Evolutionary conservation across 2,888 invertebrate genomes (phyloP), one percentile per base, ranked within the genome.

Genomic region (Lepeophtheirus nordmannii): DNA sequence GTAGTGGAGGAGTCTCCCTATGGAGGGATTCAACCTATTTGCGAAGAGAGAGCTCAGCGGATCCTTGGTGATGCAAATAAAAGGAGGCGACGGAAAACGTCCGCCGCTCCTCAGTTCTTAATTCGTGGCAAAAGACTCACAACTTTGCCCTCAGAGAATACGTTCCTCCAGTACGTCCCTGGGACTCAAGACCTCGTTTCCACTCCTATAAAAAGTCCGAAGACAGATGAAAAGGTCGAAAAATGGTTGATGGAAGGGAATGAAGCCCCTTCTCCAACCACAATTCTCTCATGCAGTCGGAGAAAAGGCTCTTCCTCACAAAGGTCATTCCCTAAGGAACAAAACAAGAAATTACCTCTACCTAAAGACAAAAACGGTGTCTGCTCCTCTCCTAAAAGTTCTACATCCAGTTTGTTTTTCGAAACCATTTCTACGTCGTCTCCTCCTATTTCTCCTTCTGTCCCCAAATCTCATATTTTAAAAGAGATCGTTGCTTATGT

Each of bases 401-500:
- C 30, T 30, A 30, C 30, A 7, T 30, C 30, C 30, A 30, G 30
- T 30, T 7, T 30, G 3, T 30, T 30, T 30, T 30, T 30, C 30
- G 30, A 30, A 30, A 30, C 30, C 30, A 2, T 30, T 5, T 30
- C 30, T 30, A 30, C 30, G 30, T 5, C 30, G 30, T 5, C 30
- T 30, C 30, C 30, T 2, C 30, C 7, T 30, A 2, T 5, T 30
- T 30, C 3, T 30, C 30, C 30, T 7, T 30, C 30, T 7, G 3
- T 30, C 7, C 30, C 30, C 30, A 30, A 30, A 30, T 17, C 22
- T 58, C 17, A 58, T 30, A 58, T 61, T 22, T 40, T 62, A 1
- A 17, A 38, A 38, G 38, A 12, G 1, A 41, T 62, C 9, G 40
- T 62, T n/a, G 62, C 62, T 62, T 62, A 11, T 40, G 62, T 62